A percentile compares a stretch with the other conserved stretches of the same genome.
phyloP scores from a whole-genome alignment of 2,888 invertebrate genomes.

The Yponomeuta cagnagella region DNA sequence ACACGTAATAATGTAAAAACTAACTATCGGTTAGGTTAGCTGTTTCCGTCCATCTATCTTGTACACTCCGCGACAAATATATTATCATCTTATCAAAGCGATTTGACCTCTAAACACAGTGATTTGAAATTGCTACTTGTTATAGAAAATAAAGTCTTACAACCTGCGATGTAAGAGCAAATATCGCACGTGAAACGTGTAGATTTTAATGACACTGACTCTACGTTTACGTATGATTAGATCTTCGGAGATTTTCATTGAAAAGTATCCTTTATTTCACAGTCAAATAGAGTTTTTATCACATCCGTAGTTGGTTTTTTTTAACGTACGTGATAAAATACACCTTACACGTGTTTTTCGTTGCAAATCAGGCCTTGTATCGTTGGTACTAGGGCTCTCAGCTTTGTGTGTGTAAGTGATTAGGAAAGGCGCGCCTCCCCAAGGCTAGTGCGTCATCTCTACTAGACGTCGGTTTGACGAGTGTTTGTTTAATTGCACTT shows the following conservation, averaged over 20 bases:
- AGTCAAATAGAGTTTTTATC: neutral
- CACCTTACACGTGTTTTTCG: neutral
- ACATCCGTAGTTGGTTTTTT: neutral
- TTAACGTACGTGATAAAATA: neutral
- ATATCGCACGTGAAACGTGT: neutral
- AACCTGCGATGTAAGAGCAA: neutral
- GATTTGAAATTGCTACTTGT: neutral
- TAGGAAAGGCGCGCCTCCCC: slow-evolving; percentile 10
- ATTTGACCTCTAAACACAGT: neutral
- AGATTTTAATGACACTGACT: neutral
- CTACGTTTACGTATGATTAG: neutral
- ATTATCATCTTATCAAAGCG: neutral
- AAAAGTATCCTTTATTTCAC: neutral
- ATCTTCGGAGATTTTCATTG: neutral
- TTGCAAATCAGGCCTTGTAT: neutral
- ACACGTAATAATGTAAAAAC: neutral
- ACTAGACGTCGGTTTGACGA: neutral
- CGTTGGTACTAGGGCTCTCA: neutral
- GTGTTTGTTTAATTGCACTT: neutral
- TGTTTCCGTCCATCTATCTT: neutral
- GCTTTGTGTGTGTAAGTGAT: neutral
- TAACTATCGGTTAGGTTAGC: neutral
- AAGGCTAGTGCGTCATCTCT: slow-evolving; percentile 8
- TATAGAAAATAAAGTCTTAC: neutral
- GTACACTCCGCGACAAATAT: neutral